Evolutionary conservation across 2,888 invertebrate species (phyloP).

Genomic region (Pyrrhosoma nymphula): DNA sequence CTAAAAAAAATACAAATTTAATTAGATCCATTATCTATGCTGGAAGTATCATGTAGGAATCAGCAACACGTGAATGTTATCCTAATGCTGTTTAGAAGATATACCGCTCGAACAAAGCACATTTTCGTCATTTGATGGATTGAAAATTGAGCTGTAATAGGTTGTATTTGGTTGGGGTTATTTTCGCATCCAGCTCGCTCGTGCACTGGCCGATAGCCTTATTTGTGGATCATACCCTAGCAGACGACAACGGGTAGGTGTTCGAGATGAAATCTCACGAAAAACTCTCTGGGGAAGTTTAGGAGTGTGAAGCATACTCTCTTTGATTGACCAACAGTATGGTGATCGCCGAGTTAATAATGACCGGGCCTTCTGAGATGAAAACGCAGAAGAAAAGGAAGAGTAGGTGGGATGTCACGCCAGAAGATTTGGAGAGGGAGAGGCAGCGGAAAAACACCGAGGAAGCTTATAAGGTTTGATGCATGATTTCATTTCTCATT

Average conservation of each 20-base stretch:
- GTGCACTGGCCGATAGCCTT: neutral
- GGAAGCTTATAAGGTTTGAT: neutral
- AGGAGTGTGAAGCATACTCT: neutral
- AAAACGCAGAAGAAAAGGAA: constrained; percentile 49
- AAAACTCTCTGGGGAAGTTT: neutral
- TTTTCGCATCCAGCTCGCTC: too few relatives aligned
- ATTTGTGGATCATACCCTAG: neutral
- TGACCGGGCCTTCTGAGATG: constrained; percentile 33
- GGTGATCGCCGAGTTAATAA: constrained; percentile 10
- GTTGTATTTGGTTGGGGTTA: too few relatives aligned
- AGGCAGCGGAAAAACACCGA: neutral
- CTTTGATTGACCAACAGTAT: neutral
- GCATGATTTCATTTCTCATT: neutral
- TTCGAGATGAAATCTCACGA: neutral
- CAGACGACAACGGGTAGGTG: neutral
- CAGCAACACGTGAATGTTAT: too few relatives aligned
- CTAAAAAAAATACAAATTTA: too few relatives aligned
- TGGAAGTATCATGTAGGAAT: too few relatives aligned
- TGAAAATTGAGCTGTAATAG: too few relatives aligned
- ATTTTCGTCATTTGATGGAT: neutral
- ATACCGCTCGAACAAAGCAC: neutral
- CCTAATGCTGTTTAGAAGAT: too few relatives aligned
- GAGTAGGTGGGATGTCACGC: constrained; percentile 59
- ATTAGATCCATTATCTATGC: too few relatives aligned
- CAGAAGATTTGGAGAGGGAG: constrained; percentile 45